Evolutionary conservation across 2,113 vertebrate species (phyloP).

Genomic region (Anseranas semipalmata): DNA sequence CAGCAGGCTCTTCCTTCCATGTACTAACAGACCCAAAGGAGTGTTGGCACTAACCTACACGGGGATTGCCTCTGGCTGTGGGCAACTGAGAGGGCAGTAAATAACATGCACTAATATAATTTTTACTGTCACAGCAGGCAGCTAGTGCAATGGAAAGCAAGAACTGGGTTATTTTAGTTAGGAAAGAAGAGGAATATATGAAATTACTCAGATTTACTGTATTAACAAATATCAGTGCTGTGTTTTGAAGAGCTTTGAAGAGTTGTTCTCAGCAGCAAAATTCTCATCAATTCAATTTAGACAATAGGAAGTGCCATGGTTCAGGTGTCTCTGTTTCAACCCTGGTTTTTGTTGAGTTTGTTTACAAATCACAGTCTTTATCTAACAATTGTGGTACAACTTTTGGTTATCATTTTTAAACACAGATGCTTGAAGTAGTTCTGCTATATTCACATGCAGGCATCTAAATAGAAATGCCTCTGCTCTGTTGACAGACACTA

Average conservation of each 20-base stretch:
- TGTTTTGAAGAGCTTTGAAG: not conserved
- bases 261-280: not conserved
- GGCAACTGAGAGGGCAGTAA: not conserved
- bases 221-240: not conserved
- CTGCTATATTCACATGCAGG: not conserved
- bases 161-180: constrained; percentile 56
- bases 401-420: not conserved
- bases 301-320: not conserved
- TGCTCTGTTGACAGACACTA: not conserved
- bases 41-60: not conserved
- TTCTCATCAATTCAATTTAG: not conserved
- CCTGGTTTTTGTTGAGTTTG: not conserved
- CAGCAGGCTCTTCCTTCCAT: not conserved
- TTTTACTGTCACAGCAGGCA: constrained; percentile 55
- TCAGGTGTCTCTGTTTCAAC: not conserved
- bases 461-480: not conserved
- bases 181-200: not conserved
- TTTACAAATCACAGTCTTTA: not conserved
- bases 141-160: constrained; percentile 35
- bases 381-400: not conserved
- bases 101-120: constrained; percentile 20
- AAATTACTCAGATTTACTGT: constrained; percentile 9
- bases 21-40: not conserved
- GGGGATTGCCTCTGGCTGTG: not conserved
- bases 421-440: not conserved